These are phyloP conservation scores for Metopolophium dirhodum DNA, from an alignment of 1,140 invertebrate genomes.

Conservation along the genomic window DNA sequence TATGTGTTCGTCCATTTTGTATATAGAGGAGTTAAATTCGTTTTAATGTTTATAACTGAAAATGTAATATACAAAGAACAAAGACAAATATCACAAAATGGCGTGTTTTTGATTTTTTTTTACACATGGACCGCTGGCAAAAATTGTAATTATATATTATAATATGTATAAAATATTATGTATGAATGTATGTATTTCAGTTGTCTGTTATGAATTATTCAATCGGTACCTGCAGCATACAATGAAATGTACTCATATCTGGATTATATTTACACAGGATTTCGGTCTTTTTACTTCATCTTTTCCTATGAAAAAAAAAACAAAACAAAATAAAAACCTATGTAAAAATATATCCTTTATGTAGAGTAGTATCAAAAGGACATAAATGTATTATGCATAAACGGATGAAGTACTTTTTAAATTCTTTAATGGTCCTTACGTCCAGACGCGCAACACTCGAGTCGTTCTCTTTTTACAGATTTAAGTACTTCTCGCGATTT, in stretches of 20 bases:
- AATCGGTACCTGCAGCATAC: slow-evolving; percentile 24
- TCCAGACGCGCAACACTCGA: slow-evolving; percentile 27
- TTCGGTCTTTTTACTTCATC: slow-evolving; percentile 10
- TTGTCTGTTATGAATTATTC: slow-evolving; percentile 47
- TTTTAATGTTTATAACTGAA: not conserved
- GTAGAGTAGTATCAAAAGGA: slow-evolving; percentile 31
- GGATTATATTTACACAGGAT: slow-evolving; percentile 48
- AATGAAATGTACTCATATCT: slow-evolving; percentile 18
- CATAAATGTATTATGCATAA: slow-evolving; percentile 52
- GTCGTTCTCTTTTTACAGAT: not conserved
- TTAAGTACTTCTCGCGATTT: not conserved
- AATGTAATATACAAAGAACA: not conserved
- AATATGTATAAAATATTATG: not conserved
- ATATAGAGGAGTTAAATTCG: not conserved
- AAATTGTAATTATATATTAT: slow-evolving; percentile 13
- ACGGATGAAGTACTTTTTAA: slow-evolving; percentile 24
- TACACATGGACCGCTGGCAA: not conserved
- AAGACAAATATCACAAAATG: not conserved
- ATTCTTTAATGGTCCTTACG: slow-evolving; percentile 46
- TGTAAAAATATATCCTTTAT: slow-evolving; percentile 8
- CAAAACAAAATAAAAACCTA: not conserved
- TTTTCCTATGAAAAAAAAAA: not conserved
- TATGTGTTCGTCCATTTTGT: not conserved
- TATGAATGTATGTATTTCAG: not conserved
- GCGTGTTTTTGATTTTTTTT: not conserved